Conservation (phyloP, 2,888 invertebrate species). For the Catocala fraxini region DNA sequence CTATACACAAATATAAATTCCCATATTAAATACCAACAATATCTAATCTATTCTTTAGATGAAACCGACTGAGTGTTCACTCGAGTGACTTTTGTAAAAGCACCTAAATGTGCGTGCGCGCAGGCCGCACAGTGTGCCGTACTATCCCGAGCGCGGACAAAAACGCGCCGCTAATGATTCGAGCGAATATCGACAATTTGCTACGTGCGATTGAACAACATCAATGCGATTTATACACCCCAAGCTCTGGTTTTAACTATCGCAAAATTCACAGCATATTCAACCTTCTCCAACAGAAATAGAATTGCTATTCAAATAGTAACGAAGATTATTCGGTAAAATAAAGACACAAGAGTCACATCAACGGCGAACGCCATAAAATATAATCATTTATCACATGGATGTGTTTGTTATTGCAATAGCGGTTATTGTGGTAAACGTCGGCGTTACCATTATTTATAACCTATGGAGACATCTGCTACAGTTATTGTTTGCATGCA, state of each 20-base stretch:
- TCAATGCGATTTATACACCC: slow-evolving; percentile 82
- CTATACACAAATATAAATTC: slow-evolving; percentile 45
- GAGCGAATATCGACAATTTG: slow-evolving; percentile 83
- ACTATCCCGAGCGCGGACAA: slow-evolving; percentile 57
- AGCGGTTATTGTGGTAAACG: slow-evolving; percentile 83
- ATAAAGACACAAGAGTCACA: slow-evolving; percentile 80
- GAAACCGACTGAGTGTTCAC: slow-evolving; percentile 63
- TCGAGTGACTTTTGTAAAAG: slow-evolving; percentile 69
- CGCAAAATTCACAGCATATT: slow-evolving; percentile 33
- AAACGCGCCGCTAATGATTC: slow-evolving; percentile 78
- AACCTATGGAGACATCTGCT: slow-evolving; percentile 79
- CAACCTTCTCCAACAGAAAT: slow-evolving; percentile 11
- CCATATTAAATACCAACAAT: slow-evolving; percentile 56
- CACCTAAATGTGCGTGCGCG: slow-evolving; percentile 56
- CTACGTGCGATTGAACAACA: slow-evolving; percentile 83
- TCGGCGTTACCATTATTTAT: slow-evolving; percentile 82
- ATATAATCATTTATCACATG: slow-evolving; percentile 84
- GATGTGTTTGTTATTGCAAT: slow-evolving; percentile 82
- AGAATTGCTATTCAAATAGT: slow-evolving; percentile 41
- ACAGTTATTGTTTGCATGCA: slow-evolving; percentile 65
- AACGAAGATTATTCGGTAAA: slow-evolving; percentile 61
- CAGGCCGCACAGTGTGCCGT: slow-evolving; percentile 63
- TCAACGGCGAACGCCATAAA: slow-evolving; percentile 83
- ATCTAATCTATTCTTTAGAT: slow-evolving; percentile 58
- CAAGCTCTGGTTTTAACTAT: slow-evolving; percentile 63